Conservation (phyloP, 2,113 vertebrate genomes). For the Panthera leo region DNA sequence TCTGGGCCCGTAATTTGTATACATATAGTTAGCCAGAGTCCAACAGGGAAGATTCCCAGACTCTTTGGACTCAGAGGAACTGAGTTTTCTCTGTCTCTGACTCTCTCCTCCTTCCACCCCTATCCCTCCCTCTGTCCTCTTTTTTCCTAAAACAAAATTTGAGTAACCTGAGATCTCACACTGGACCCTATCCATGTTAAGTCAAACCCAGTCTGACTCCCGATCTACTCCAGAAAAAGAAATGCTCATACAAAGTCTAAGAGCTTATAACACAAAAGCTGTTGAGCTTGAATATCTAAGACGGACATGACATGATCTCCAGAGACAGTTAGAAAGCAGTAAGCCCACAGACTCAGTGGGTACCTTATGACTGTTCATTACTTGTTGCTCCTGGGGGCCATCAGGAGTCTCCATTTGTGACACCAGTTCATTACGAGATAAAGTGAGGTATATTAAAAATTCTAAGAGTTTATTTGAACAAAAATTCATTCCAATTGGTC, state of each 20-base stretch:
- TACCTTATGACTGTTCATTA: background rate
- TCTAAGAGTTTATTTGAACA: background rate
- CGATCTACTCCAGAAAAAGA: background rate
- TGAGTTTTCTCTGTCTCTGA: background rate
- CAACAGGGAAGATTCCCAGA: background rate
- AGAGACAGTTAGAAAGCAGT: background rate
- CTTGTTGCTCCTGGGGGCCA: background rate
- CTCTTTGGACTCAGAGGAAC: background rate
- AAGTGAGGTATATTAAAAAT: background rate
- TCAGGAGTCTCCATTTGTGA: background rate
- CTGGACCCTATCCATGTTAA: background rate
- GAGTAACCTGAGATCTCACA: background rate
- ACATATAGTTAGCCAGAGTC: background rate
- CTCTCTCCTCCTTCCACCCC: background rate
- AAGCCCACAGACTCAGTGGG: rapidly evolving
- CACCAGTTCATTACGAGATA: background rate
- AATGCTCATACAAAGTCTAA: background rate
- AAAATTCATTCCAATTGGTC: background rate
- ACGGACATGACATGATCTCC: background rate
- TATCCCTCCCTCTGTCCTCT: background rate
- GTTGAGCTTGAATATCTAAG: too few species aligned
- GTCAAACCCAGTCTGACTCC: background rate
- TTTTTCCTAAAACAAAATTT: background rate
- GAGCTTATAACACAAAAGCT: background rate
- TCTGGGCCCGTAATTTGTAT: background rate